A percentile compares a stretch with the other conserved stretches of the same genome.
phyloP scores from a whole-genome alignment of 2,113 vertebrate species.

The Prolemur simus region DNA sequence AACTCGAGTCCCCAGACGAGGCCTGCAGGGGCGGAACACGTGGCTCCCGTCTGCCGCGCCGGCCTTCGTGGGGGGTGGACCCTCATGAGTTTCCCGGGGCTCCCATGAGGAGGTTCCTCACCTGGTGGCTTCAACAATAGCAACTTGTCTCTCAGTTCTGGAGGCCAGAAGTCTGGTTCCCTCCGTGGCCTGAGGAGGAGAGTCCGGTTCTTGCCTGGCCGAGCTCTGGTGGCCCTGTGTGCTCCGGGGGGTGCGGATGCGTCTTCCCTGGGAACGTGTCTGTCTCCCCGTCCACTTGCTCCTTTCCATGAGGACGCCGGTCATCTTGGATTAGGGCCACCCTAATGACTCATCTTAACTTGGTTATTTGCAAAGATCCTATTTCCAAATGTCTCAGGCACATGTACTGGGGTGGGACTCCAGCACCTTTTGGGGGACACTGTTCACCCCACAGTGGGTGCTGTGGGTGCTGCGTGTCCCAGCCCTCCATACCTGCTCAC shows the following conservation, averaged over 20 bases:
- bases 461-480: rapidly evolving
- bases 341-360: neutral
- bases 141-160: neutral
- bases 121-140: neutral
- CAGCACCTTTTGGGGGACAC: neutral
- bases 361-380: neutral
- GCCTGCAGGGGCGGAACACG: rapidly evolving
- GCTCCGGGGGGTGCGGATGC: neutral
- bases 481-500: neutral
- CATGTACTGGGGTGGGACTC: neutral
- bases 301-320: neutral
- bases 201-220: neutral
- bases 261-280: neutral
- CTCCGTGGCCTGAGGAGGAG: neutral
- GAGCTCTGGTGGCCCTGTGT: neutral
- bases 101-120: rapidly evolving
- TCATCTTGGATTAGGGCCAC: neutral
- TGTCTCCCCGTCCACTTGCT: neutral
- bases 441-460: neutral
- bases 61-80: rapidly evolving
- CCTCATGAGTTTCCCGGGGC: neutral
- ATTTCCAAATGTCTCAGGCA: neutral
- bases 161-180: neutral
- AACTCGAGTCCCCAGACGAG: neutral
- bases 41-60: neutral